Evolutionary conservation across 2,113 vertebrate species (phyloP).

Genomic region (Gymnarchus niloticus): DNA sequence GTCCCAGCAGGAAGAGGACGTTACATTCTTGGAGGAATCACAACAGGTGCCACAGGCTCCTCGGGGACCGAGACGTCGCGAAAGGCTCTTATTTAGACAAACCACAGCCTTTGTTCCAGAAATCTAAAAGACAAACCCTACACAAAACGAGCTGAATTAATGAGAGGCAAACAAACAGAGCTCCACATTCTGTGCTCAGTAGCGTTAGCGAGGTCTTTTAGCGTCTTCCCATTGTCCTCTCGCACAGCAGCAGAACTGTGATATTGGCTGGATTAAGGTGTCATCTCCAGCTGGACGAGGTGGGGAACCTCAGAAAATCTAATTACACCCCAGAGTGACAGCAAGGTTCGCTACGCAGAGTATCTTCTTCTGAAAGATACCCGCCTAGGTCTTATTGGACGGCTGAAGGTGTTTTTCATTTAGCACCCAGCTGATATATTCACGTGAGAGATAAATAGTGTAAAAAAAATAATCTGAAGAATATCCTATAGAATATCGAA

Average conservation of each 20-base stretch:
- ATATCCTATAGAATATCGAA: not conserved
- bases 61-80: not conserved
- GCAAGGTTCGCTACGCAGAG: not conserved
- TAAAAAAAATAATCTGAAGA: not conserved
- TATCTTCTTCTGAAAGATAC: constrained; percentile 13
- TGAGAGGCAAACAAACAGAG: constrained; percentile 52
- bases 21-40: not conserved
- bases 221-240: not conserved
- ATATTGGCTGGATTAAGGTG: not conserved
- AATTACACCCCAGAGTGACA: constrained; percentile 24
- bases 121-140: not conserved
- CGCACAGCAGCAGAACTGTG: not conserved
- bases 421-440: not conserved
- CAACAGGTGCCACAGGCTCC: not conserved
- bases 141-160: not conserved
- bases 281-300: not conserved
- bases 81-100: not conserved
- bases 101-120: not conserved
- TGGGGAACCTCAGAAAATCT: not conserved
- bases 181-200: constrained; percentile 58
- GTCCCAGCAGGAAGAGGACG: not conserved
- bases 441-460: not conserved
- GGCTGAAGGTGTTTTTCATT: constrained; percentile 1
- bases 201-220: not conserved
- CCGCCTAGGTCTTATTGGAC: not conserved